Evolutionary conservation across 2,113 vertebrate species (phyloP).

Genomic region (Muscicapa adusta): DNA sequence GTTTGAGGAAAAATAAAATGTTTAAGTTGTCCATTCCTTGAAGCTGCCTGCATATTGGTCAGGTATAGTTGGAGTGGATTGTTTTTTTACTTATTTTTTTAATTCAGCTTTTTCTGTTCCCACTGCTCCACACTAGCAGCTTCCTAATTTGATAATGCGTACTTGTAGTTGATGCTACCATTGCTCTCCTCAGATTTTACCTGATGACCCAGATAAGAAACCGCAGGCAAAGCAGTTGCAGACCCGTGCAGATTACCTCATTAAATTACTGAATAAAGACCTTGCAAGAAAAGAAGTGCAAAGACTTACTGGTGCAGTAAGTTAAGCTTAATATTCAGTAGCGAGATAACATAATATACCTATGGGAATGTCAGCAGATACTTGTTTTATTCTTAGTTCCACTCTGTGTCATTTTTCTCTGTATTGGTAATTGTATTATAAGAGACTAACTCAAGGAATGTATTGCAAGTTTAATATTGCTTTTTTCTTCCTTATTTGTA

Average conservation of each 20-base stretch:
- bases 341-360: not conserved
- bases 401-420: not conserved
- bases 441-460: not conserved
- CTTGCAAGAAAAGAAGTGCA: conserved; percentile 91
- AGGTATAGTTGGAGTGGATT: not conserved
- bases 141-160: not conserved
- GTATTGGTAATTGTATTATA: not conserved
- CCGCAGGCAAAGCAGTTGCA: conserved; percentile 98
- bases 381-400: conserved; percentile 3
- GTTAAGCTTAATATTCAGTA: conserved; percentile 56
- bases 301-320: conserved; percentile 84
- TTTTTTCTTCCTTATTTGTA: not conserved
- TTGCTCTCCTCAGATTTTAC: conserved; percentile 85
- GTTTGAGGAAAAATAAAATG: not conserved
- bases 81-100: not conserved
- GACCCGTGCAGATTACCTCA: conserved; percentile 98
- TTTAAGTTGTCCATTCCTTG: not conserved
- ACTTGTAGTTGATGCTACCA: not conserved
- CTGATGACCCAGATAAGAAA: conserved; percentile 98
- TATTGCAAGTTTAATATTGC: not conserved
- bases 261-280: conserved; percentile 95
- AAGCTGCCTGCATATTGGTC: not conserved
- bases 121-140: not conserved
- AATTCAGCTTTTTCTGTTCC: not conserved
- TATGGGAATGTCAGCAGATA: not conserved